Evolutionary conservation across 2,113 vertebrate genomes (phyloP).

Genomic region (Nothocercus nigrocapillus): DNA sequence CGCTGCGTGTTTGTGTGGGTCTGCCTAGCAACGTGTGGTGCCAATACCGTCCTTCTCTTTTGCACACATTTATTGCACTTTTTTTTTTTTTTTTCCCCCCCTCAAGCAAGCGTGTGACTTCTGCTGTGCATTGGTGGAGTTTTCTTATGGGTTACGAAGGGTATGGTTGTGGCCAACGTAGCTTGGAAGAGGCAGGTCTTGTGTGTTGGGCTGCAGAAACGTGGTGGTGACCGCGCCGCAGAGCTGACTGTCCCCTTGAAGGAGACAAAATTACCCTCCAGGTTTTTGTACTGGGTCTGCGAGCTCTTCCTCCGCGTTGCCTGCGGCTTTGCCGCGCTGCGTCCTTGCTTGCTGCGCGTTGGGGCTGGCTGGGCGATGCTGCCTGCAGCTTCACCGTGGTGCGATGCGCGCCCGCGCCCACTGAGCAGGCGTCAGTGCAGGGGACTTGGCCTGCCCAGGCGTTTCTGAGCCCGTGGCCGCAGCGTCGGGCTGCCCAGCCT

Average conservation of each 20-base stretch:
- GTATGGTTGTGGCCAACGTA: accelerated
- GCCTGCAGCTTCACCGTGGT: background rate
- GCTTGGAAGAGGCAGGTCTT: background rate
- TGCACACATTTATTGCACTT: background rate
- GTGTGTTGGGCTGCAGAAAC: accelerated
- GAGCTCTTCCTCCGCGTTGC: background rate
- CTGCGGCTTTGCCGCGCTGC: background rate
- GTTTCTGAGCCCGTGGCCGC: too few species aligned
- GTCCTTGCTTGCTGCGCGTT: background rate
- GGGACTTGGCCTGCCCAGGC: too few species aligned
- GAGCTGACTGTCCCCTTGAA: accelerated
- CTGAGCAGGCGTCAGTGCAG: too few species aligned
- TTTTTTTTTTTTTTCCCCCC: background rate
- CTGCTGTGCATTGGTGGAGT: background rate
- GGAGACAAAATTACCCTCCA: accelerated
- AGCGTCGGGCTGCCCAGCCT: too few species aligned
- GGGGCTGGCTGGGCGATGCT: background rate
- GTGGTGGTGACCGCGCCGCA: background rate
- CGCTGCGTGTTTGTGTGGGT: background rate
- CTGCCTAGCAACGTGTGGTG: accelerated
- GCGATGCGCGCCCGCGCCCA: too few species aligned
- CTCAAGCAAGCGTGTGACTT: background rate
- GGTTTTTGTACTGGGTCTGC: background rate
- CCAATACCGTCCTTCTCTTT: background rate
- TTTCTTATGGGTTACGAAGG: background rate